phyloP scores from a whole-genome alignment of 2,888 invertebrate genomes.

The Azorinus chamasolen region DNA sequence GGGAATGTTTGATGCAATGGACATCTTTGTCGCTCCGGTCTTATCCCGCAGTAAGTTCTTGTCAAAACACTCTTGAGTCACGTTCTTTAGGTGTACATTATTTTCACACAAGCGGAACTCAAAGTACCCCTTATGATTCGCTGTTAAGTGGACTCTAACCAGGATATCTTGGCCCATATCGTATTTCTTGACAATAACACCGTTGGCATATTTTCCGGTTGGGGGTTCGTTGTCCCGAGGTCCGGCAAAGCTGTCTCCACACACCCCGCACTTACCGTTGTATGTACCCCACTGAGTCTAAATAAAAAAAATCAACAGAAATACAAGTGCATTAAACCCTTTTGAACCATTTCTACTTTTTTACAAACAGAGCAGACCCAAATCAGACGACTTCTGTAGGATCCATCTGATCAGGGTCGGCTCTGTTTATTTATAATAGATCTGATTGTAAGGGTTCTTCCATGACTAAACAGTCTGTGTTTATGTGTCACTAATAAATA shows the following conservation, averaged over 20 bases:
- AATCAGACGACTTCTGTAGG: too few species aligned
- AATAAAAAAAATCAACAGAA: not conserved
- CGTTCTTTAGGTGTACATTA: conserved; percentile 33
- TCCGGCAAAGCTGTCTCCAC: conserved; percentile 35
- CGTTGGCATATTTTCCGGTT: conserved; percentile 57
- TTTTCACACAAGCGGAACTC: conserved; percentile 54
- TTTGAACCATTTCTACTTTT: too few species aligned
- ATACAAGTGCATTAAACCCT: not conserved
- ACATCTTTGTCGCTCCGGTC: conserved; percentile 38
- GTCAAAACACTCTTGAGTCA: conserved; percentile 78
- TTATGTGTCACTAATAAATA: too few species aligned
- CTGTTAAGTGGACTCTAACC: conserved; percentile 59
- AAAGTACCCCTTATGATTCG: conserved; percentile 64
- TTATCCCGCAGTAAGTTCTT: conserved; percentile 55
- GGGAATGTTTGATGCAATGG: conserved; percentile 14
- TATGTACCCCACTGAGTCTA: conserved; percentile 44
- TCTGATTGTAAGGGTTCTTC: too few species aligned
- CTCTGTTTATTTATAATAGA: too few species aligned
- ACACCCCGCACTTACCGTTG: conserved; percentile 49
- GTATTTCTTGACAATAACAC: conserved; percentile 56
- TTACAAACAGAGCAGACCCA: too few species aligned
- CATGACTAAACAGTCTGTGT: too few species aligned
- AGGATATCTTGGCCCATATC: conserved; percentile 30
- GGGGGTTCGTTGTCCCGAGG: conserved; percentile 56
- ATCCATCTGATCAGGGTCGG: too few species aligned